Conservation (phyloP, 2,113 vertebrate genomes). For the Peromyscus maniculatus region DNA sequence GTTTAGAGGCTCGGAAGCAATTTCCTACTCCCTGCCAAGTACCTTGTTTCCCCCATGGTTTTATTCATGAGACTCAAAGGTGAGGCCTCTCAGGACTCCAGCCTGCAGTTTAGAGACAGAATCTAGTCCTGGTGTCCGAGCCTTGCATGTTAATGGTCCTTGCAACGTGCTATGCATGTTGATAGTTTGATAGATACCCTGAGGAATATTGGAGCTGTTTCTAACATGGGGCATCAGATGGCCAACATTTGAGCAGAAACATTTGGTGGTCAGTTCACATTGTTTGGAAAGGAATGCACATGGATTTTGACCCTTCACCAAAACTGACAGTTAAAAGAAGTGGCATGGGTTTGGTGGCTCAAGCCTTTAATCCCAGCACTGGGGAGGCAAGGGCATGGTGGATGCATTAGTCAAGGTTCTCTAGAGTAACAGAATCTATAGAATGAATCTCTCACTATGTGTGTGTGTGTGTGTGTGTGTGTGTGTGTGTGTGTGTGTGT, state of each 20-base stretch:
- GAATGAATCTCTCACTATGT: neutral
- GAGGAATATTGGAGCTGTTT: neutral
- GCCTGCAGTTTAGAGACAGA: neutral
- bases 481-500: too few species aligned
- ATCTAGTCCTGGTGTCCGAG: neutral
- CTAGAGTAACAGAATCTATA: neutral
- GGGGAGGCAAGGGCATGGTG: neutral
- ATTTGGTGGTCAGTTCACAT: neutral
- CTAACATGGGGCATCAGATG: neutral
- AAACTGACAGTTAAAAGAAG: neutral
- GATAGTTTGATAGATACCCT: neutral
- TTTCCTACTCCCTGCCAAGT: neutral
- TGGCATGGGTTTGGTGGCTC: neutral
- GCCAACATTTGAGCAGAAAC: neutral
- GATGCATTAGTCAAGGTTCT: neutral
- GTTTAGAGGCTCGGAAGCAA: neutral
- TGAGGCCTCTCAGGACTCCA: neutral
- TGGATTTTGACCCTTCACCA: neutral
- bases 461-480: too few species aligned
- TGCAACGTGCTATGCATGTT: neutral
- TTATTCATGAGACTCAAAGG: neutral
- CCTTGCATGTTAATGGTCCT: neutral
- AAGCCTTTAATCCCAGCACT: neutral
- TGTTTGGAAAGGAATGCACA: slow-evolving; percentile 24
- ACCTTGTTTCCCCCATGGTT: neutral